These are phyloP conservation scores for Muntiacus reevesi DNA, from an alignment of 2,113 vertebrate genomes.

Conservation along the genomic window DNA sequence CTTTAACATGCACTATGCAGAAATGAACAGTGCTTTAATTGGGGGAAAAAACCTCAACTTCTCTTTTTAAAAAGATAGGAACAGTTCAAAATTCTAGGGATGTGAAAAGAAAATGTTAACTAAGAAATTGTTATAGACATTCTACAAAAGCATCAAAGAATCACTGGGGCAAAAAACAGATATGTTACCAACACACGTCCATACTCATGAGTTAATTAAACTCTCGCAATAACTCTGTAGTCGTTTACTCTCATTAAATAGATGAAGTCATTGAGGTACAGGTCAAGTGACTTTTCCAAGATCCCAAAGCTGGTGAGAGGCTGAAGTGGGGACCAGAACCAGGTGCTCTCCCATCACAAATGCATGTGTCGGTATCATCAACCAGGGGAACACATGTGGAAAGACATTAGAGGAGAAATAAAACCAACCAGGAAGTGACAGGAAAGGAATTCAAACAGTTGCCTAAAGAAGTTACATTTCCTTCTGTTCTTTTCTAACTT, in stretches of 20 bases:
- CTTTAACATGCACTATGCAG: constrained; percentile 57
- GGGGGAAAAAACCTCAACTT: background rate
- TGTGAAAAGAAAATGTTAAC: background rate
- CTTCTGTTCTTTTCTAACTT: background rate
- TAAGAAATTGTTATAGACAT: background rate
- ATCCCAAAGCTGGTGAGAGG: background rate
- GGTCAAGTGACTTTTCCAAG: background rate
- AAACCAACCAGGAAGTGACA: background rate
- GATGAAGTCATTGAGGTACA: background rate
- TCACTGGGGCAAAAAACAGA: background rate
- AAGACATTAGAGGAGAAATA: background rate
- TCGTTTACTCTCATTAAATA: background rate
- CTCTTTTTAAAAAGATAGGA: background rate
- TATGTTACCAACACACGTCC: background rate
- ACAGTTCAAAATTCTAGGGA: background rate
- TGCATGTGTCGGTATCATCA: background rate
- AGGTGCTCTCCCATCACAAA: background rate
- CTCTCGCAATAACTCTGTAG: background rate
- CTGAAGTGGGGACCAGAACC: background rate
- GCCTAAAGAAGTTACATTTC: background rate
- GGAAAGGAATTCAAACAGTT: background rate
- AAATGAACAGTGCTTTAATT: constrained; percentile 21
- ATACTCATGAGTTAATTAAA: background rate
- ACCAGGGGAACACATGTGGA: background rate
- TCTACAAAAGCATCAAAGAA: background rate